A percentile compares a stretch with the other conserved stretches of the same genome.
Conservation (phyloP, 2,888 invertebrate genomes). For the Amiota communis region DNA sequence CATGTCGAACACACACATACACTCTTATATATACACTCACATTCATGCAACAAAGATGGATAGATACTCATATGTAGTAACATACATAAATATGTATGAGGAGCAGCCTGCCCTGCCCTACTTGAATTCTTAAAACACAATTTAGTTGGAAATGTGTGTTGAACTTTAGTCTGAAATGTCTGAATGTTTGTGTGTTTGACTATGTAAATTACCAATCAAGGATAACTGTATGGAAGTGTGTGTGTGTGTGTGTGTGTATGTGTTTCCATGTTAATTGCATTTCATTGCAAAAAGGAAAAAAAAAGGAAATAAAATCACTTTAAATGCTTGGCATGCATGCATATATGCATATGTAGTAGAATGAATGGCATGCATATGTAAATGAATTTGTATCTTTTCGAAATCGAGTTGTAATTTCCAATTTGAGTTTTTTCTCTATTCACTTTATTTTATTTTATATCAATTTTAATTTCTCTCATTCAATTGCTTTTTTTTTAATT, state of each 20-base stretch:
- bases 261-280: not conserved
- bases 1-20: not conserved
- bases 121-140: too few relatives aligned
- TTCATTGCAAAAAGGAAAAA: not conserved
- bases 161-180: not conserved
- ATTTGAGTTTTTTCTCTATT: not conserved
- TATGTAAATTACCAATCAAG: constrained; percentile 3
- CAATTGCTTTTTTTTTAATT: constrained; percentile 3
- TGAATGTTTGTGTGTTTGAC: not conserved
- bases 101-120: not conserved
- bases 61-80: not conserved
- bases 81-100: not conserved
- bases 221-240: not conserved
- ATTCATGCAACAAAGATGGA: too few relatives aligned
- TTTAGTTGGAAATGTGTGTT: not conserved
- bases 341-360: too few relatives aligned
- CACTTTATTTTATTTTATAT: too few relatives aligned
- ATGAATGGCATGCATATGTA: too few relatives aligned
- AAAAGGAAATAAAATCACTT: too few relatives aligned
- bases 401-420: not conserved
- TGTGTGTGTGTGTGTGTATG: too few relatives aligned
- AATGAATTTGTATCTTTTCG: constrained; percentile 9
- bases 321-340: not conserved
- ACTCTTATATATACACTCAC: not conserved
- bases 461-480: too few relatives aligned